Evolutionary conservation across 2,113 vertebrate genomes (phyloP).

Genomic region (Albula glossodonta): DNA sequence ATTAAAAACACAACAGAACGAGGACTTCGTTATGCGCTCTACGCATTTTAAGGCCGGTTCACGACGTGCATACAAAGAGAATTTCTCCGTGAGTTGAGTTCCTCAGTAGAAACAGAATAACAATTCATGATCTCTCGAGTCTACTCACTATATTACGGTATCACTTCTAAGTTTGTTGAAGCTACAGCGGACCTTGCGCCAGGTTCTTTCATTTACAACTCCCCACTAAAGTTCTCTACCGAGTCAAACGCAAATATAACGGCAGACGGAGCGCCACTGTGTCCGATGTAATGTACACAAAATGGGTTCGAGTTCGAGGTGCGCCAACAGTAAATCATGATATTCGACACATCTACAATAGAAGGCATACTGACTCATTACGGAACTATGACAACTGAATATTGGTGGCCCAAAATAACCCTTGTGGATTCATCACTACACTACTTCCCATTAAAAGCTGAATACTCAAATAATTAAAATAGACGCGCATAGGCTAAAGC

Average conservation of each 20-base stretch:
- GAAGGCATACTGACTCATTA: no score
- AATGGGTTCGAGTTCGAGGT: background rate
- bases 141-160: constrained; percentile 1
- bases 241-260: background rate
- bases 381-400: no score
- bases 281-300: background rate
- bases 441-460: no score
- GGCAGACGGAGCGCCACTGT: background rate
- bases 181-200: constrained; percentile 23
- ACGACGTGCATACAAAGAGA: no score
- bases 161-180: background rate
- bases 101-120: background rate
- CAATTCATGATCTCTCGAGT: background rate
- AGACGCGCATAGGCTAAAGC: no score
- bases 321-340: background rate
- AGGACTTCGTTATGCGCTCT: no score
- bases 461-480: no score
- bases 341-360: no score
- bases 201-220: constrained; percentile 16
- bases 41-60: no score
- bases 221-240: background rate
- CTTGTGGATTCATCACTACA: no score
- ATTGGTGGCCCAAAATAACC: no score
- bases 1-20: no score
- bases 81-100: background rate